Conservation (phyloP, 2,113 vertebrate genomes). For the Corythoichthys intestinalis region DNA sequence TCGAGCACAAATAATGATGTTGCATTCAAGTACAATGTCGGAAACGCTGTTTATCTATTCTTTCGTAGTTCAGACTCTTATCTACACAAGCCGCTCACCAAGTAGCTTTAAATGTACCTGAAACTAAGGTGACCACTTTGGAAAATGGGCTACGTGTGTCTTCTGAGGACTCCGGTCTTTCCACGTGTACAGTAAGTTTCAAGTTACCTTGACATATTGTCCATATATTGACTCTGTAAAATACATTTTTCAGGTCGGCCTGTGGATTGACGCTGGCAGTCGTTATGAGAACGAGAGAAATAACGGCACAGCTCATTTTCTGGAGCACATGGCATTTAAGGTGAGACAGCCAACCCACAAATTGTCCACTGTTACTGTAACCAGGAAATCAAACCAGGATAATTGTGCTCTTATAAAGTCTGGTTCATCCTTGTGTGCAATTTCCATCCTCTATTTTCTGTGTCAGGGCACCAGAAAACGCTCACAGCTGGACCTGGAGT, state of each 20-base stretch:
- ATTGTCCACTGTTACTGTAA: neutral
- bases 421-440: neutral
- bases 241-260: slow-evolving; percentile 80
- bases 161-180: slow-evolving; percentile 90
- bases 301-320: slow-evolving; percentile 95
- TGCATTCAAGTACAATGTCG: neutral
- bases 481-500: slow-evolving; percentile 92
- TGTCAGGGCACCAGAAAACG: slow-evolving; percentile 92
- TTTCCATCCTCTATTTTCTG: neutral
- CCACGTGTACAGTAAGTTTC: slow-evolving; percentile 86
- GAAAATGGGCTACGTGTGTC: slow-evolving; percentile 90
- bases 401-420: neutral
- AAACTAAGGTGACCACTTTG: slow-evolving; percentile 86
- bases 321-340: slow-evolving; percentile 99
- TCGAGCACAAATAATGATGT: neutral
- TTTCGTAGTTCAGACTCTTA: slow-evolving; percentile 61
- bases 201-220: neutral
- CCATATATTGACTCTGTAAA: neutral
- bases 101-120: slow-evolving; percentile 87
- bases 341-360: slow-evolving; percentile 52
- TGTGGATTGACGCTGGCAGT: slow-evolving; percentile 98
- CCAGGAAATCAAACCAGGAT: neutral
- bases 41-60: neutral
- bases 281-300: slow-evolving; percentile 96
- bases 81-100: slow-evolving; percentile 76